Conservation (phyloP, 2,888 invertebrate genomes). For the Camponotus fellah region DNA sequence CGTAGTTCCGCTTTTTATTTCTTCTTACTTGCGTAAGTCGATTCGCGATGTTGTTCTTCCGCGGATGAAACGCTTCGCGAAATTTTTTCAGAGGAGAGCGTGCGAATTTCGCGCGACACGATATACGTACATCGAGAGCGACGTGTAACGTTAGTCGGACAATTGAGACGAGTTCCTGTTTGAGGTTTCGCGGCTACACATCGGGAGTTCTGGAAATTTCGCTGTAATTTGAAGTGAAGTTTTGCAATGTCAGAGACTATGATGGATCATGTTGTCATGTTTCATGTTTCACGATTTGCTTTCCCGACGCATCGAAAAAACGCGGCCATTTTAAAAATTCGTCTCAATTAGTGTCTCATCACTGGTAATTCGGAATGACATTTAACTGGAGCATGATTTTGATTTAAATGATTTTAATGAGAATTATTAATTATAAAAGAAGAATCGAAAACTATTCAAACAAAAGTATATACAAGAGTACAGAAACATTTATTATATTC, state of each 20-base stretch:
- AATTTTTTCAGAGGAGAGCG: constrained; percentile 25
- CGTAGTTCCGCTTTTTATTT: constrained; percentile 35
- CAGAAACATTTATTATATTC: not conserved
- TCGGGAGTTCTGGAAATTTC: constrained; percentile 36
- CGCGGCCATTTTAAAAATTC: not conserved
- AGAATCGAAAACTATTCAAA: not conserved
- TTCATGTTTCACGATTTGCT: not conserved
- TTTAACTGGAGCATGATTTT: not conserved
- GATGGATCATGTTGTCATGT: not conserved
- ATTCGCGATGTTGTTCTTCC: not conserved
- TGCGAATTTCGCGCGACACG: constrained; percentile 5
- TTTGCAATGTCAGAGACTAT: constrained; percentile 6
- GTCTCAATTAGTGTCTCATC: not conserved
- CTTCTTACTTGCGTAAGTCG: constrained; percentile 8
- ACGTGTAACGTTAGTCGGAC: constrained; percentile 31
- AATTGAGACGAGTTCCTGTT: constrained; percentile 34
- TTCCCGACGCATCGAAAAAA: not conserved
- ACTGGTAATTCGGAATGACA: not conserved
- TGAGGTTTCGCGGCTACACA: constrained; percentile 30
- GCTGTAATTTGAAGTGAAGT: constrained; percentile 20
- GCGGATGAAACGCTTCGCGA: constrained; percentile 32
- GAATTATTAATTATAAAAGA: not conserved
- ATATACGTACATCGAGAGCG: not conserved
- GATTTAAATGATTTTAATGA: constrained; percentile 4
- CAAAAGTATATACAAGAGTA: too few species aligned